Evolutionary conservation across 1,140 invertebrate genomes (phyloP).

Genomic region (Anastatus disparis): DNA sequence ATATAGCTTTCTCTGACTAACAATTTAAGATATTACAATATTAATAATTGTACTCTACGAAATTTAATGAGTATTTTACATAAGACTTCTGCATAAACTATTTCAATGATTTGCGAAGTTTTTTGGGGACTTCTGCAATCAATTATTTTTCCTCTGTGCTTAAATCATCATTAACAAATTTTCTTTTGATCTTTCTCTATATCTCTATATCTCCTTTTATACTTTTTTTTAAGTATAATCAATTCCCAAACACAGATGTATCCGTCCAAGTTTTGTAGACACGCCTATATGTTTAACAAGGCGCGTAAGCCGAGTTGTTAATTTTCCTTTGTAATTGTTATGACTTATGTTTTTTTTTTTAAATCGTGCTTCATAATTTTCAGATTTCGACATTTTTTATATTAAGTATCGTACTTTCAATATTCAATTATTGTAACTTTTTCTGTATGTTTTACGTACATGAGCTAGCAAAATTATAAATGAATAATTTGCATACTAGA

Average conservation of each 20-base stretch:
- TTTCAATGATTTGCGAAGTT: constrained; percentile 27
- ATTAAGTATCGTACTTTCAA: too few species aligned
- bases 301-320: constrained; percentile 10
- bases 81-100: too few species aligned
- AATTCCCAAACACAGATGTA: constrained; percentile 36
- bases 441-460: too few species aligned
- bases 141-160: constrained; percentile 14
- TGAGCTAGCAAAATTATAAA: too few species aligned
- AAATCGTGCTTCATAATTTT: too few species aligned
- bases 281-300: constrained; percentile 1
- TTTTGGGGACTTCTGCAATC: constrained; percentile 22
- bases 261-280: constrained; percentile 40
- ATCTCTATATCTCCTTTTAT: background rate
- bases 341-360: background rate
- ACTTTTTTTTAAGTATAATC: constrained; percentile 10
- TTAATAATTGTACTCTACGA: background rate
- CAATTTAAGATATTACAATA: background rate
- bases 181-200: constrained; percentile 2
- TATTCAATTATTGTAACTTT: too few species aligned
- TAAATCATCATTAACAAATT: constrained; percentile 10
- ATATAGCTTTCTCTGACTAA: constrained; percentile 14
- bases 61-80: background rate
- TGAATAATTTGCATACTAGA: too few species aligned
- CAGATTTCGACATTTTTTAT: too few species aligned
- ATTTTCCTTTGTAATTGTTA: constrained; percentile 21